Evolutionary conservation across 1,140 invertebrate species (phyloP).

Genomic region (Planococcus citri): DNA sequence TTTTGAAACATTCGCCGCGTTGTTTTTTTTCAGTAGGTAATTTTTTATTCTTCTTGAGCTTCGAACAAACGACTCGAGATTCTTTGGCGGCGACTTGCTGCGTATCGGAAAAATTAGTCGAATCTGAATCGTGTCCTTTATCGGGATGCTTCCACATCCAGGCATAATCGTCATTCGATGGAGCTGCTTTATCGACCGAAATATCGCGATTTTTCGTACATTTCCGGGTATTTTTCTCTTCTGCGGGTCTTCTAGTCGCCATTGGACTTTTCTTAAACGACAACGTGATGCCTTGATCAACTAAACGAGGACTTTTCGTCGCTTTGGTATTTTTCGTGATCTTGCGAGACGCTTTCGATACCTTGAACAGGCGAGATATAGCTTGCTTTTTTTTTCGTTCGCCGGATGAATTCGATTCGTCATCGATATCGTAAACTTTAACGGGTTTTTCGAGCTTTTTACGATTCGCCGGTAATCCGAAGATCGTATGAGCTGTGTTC

Average conservation of each 20-base stretch:
- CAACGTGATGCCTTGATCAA: neutral
- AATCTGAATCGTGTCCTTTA: too few species aligned
- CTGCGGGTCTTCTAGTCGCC: neutral
- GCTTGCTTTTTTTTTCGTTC: too few species aligned
- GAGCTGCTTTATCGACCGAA: neutral
- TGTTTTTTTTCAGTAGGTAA: too few species aligned
- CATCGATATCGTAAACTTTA: neutral
- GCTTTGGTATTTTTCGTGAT: neutral
- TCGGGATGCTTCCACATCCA: too few species aligned
- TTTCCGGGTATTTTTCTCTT: neutral
- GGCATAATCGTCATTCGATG: too few species aligned
- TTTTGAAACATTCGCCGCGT: neutral
- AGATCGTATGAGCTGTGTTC: neutral
- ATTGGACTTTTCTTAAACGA: neutral
- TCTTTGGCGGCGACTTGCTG: too few species aligned
- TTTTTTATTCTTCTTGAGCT: too few species aligned
- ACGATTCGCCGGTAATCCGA: neutral
- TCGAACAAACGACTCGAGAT: too few species aligned
- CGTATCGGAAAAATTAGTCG: too few species aligned
- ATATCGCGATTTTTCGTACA: neutral
- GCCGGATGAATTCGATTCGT: neutral
- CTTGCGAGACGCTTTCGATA: neutral
- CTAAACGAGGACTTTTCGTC: neutral
- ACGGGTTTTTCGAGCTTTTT: neutral
- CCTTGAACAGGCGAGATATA: too few species aligned